phyloP scores from a whole-genome alignment of 2,113 vertebrate species.

The Poeciliopsis prolifica region DNA sequence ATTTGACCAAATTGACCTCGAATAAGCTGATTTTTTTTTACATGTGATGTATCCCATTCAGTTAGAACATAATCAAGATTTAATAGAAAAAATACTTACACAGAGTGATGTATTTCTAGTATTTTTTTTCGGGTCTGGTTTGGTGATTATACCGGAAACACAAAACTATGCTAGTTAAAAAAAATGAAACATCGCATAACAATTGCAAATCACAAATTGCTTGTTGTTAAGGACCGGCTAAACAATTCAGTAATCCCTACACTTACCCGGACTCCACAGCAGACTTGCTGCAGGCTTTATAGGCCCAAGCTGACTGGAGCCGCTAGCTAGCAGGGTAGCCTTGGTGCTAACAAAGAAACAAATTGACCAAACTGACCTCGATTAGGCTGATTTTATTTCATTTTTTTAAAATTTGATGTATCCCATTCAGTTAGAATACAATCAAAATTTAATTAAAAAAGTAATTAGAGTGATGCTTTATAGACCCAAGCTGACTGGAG shows the following conservation, averaged over 20 bases:
- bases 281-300: conserved; percentile 20
- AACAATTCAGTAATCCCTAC: conserved; percentile 63
- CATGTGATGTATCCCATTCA: background rate
- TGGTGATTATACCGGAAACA: too few relatives aligned
- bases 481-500: too few relatives aligned
- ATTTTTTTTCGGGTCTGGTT: too few relatives aligned
- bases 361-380: too few relatives aligned
- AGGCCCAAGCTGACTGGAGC: too few relatives aligned
- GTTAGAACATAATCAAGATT: background rate
- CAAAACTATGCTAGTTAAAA: too few relatives aligned
- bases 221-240: conserved; percentile 58
- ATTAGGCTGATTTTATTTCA: conserved; percentile 30
- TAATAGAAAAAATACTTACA: background rate
- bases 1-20: conserved; percentile 42
- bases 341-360: too few relatives aligned
- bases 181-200: too few relatives aligned
- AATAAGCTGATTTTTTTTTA: conserved; percentile 39
- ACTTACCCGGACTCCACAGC: conserved; percentile 39
- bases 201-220: conserved; percentile 43
- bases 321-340: too few relatives aligned
- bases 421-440: background rate
- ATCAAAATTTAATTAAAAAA: background rate
- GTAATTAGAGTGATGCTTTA: too few relatives aligned
- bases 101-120: too few relatives aligned
- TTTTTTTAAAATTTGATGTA: conserved; percentile 19